Base-by-base conservation (phyloP, 1,140 invertebrate genomes). In the Varroa destructor region DNA sequence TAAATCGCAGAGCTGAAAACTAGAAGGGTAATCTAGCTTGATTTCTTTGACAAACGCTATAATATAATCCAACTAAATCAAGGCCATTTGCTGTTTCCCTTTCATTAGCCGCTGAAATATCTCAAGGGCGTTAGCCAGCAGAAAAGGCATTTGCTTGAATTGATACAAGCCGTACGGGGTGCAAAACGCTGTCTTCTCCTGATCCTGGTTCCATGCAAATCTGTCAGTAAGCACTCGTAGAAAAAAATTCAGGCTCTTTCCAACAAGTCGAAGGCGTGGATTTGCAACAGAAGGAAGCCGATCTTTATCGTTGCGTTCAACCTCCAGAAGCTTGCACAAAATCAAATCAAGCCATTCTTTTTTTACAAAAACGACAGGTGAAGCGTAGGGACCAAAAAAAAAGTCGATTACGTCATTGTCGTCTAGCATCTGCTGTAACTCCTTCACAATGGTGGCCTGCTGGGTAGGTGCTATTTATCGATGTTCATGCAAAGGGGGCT, bases 301-400 rank as follows among this genome's bases (percentile, higher is more conserved):
- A 74, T 75, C 10, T 72, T 73, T 0, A 78, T 82, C 8, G 77
- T 71, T 0, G 42, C n/a, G 75, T 82, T 83, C 1, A 83, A 72
- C 6, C 70, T 42, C 8, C 82, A 74, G 74, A 79, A 85, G 74
- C 85, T 82, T 0, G 84, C 74, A 76, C 83, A 83, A 71, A 83
- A 82, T n/a, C 82, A 64, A 0, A 75, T 74, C 0, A 73, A 73
- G 1, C 78, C 78, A 72, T 84, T 80, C 46, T 82, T 81, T 72
- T 86, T 86, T 76, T 0, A 84, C 79, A 10, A 84, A 70, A 0
- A 84, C 79, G 0, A 83, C 74, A 0, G 81, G 83, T 0, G 79
- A 78, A 6, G 78, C 75, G 79, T 82, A 85, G 0, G 79, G 75
- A 12, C 77, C 79, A 0, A 76, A 75, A 5, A 78, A 79, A 0